Conservation (phyloP, 2,888 invertebrate genomes). For the Clostera curtula region DNA sequence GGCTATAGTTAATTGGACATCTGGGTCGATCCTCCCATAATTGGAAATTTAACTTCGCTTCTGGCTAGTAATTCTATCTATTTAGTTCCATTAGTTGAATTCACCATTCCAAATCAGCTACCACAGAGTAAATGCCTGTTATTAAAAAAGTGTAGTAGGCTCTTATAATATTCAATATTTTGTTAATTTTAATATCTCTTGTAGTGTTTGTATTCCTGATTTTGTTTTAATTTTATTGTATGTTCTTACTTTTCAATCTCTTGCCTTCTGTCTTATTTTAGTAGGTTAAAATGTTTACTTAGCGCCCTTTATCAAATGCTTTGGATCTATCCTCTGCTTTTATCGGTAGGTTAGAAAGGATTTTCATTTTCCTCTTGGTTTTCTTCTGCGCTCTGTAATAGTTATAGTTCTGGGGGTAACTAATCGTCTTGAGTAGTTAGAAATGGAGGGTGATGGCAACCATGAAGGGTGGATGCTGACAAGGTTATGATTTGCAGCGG, state of each 20-base stretch:
- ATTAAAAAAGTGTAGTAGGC: too few species aligned
- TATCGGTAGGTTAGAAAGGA: too few species aligned
- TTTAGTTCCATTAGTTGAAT: too few species aligned
- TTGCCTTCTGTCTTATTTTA: not conserved
- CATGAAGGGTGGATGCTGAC: constrained; percentile 29
- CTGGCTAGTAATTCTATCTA: too few species aligned
- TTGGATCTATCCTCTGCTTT: too few species aligned
- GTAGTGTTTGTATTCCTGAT: not conserved
- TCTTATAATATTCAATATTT: not conserved
- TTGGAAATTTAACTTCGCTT: too few species aligned
- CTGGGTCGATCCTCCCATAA: too few species aligned
- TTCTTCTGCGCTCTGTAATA: not conserved
- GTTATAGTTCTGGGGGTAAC: not conserved
- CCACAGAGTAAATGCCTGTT: too few species aligned
- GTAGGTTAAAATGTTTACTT: not conserved
- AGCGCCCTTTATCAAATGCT: not conserved
- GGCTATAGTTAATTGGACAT: too few species aligned
- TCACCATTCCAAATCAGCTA: too few species aligned
- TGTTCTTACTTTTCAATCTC: not conserved
- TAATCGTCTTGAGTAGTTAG: not conserved
- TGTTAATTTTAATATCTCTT: not conserved
- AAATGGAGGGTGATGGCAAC: not conserved
- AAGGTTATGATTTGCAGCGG: constrained; percentile 58
- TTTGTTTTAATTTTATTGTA: not conserved
- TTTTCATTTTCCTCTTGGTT: not conserved